Evolutionary conservation across 2,113 vertebrate species (phyloP), one percentile per base, ranked within the genome.

Genomic region (Thunnus thynnus): DNA sequence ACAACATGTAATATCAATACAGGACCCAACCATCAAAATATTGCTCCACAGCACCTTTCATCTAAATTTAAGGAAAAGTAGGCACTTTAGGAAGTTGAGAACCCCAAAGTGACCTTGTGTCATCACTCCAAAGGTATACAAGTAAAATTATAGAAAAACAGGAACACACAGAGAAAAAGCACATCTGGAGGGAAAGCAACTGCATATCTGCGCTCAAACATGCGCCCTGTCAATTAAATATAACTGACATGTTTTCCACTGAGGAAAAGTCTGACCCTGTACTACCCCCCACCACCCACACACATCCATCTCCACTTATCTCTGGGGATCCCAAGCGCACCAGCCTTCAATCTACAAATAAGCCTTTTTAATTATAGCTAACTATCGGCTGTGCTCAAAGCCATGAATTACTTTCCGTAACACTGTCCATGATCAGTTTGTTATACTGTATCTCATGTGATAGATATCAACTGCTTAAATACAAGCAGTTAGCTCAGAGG

Each of bases 321-420:
- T 87, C 88, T 36, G 41, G 78, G 87, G 77, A 87, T 17, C n/a
- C 48, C n/a, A 10, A 77, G 61, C 77, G 17, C 80, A 83, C 61
- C 74, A 86, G 71, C 72, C 52, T 87, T 66, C 70, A 65, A 83
- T 91, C 84, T 74, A 41, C 80, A 77, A 82, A 81, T 82, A 77
- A 86, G 68, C 66, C 52, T 41, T 27, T 52, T 87, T 91, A 91
- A 93, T 90, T 92, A 83, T 18, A 57, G 48, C 30, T 50, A 82
- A 87, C 78, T 72, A 67, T 25, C 67, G 65, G 69, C 64, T 58
- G 50, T 46, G 22, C 68, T 80, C 51, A 66, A 64, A 85, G 81
- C 86, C 69, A 80, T 88, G 69, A 88, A 91, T 93, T 89, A 90
- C 68, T 67, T 80, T 81, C 54, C 48, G 83, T 78, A 82, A 88